Evolutionary conservation across 2,797 vertebrate species (phyloP).

Genomic region (Halcyon chelicuti): DNA sequence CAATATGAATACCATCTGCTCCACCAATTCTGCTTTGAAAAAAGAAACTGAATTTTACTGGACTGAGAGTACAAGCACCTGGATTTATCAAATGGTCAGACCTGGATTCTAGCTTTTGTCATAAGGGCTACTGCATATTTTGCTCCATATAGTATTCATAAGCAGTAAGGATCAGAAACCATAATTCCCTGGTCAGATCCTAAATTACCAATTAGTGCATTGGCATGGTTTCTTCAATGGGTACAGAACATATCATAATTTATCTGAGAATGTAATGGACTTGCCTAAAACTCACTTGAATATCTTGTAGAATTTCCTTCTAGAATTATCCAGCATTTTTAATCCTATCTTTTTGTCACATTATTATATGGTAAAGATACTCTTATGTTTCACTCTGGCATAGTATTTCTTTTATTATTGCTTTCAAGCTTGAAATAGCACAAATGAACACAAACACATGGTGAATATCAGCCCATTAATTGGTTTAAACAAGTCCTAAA

Average conservation of each 20-base stretch:
- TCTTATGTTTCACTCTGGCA: neutral
- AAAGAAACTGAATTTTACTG: neutral
- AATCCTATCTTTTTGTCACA: neutral
- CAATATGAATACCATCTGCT: neutral
- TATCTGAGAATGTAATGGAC: neutral
- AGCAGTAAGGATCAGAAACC: neutral
- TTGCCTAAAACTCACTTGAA: neutral
- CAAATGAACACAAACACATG: constrained; percentile 28
- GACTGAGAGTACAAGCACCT: neutral
- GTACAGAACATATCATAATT: neutral
- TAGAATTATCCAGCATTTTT: constrained; percentile 2
- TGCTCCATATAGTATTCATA: neutral
- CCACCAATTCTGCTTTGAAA: neutral
- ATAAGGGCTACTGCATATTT: neutral
- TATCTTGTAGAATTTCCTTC: neutral
- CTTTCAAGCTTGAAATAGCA: constrained; percentile 45
- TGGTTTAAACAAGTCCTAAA: constrained; percentile 51
- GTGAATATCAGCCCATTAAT: constrained; percentile 25
- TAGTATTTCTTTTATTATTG: constrained; percentile 4
- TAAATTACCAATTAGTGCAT: neutral
- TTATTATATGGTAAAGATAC: neutral
- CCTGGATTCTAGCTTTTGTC: neutral
- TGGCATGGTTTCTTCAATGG: neutral
- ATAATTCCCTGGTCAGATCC: neutral
- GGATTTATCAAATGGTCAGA: neutral